These are phyloP conservation scores for Garrulus glandarius DNA, from an alignment of 2,797 vertebrate genomes.

Conservation along the genomic window DNA sequence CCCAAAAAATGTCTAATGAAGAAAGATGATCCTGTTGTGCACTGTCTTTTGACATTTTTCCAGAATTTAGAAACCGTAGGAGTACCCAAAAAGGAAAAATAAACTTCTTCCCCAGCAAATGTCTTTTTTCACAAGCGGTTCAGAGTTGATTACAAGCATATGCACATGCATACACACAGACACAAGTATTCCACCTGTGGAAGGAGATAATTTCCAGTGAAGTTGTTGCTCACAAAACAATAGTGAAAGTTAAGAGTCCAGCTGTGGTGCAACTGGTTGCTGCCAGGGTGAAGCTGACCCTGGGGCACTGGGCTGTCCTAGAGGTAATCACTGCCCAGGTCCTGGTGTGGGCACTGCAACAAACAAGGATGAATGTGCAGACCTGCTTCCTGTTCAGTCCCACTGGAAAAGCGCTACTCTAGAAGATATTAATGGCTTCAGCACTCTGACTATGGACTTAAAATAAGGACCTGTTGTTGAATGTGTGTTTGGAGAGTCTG, in stretches of 20 bases:
- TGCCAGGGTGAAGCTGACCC: neutral
- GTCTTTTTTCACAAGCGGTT: neutral
- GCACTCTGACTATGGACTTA: neutral
- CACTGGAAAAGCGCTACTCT: neutral
- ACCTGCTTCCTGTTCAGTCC: neutral
- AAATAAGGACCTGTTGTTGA: neutral
- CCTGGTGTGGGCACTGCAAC: accelerated
- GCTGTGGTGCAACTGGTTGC: neutral
- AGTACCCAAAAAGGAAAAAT: neutral
- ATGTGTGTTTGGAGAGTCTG: accelerated
- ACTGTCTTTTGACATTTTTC: neutral
- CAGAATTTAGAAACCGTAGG: conserved; percentile 2
- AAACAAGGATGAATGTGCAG: neutral
- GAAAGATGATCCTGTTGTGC: neutral
- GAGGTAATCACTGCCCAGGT: neutral
- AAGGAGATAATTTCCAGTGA: neutral
- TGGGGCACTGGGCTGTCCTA: neutral
- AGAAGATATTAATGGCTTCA: neutral
- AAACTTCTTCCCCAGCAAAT: neutral
- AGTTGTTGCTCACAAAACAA: neutral
- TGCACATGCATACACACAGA: accelerated
- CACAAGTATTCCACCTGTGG: neutral
- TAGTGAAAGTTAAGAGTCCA: neutral
- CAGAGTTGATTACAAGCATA: conserved; percentile 11
- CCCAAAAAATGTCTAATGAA: neutral